phyloP scores from a whole-genome alignment of 2,797 vertebrate species.

The Linurgus olivaceus region DNA sequence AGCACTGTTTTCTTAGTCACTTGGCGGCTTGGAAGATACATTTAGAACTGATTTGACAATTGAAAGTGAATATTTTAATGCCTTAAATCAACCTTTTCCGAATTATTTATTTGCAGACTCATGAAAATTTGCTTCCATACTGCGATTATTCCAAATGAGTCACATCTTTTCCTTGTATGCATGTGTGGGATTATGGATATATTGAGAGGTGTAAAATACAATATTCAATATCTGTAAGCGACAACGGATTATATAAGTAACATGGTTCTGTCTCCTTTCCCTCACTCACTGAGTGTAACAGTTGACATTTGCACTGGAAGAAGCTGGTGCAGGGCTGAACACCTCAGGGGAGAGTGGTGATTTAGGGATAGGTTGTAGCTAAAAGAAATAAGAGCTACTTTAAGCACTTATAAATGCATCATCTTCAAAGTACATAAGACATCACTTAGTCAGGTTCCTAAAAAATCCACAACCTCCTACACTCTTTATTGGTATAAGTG shows the following conservation, averaged over 20 bases:
- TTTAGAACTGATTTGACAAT: slow-evolving; percentile 40
- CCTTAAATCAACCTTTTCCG: not conserved
- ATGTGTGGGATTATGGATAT: not conserved
- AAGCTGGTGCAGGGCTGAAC: not conserved
- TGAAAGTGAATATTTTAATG: not conserved
- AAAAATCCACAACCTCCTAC: slow-evolving; percentile 56
- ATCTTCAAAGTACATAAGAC: slow-evolving; percentile 21
- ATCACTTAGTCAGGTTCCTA: slow-evolving; percentile 36
- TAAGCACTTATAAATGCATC: not conserved
- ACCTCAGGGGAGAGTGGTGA: not conserved
- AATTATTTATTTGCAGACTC: not conserved
- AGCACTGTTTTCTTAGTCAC: slow-evolving; percentile 33
- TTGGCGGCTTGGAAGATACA: slow-evolving; percentile 1
- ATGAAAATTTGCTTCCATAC: not conserved
- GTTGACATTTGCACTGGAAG: not conserved
- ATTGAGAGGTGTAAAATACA: not conserved
- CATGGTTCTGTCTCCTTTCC: not conserved
- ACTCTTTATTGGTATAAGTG: slow-evolving; percentile 33
- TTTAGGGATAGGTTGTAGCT: not conserved
- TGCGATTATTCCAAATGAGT: not conserved
- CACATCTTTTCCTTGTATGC: not conserved
- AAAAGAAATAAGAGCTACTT: not conserved
- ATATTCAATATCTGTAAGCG: not conserved
- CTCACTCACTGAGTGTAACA: not conserved
- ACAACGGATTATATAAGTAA: not conserved